These are phyloP conservation scores for Amphiprion ocellaris DNA, from an alignment of 2,113 vertebrate species.

Conservation along the genomic window DNA sequence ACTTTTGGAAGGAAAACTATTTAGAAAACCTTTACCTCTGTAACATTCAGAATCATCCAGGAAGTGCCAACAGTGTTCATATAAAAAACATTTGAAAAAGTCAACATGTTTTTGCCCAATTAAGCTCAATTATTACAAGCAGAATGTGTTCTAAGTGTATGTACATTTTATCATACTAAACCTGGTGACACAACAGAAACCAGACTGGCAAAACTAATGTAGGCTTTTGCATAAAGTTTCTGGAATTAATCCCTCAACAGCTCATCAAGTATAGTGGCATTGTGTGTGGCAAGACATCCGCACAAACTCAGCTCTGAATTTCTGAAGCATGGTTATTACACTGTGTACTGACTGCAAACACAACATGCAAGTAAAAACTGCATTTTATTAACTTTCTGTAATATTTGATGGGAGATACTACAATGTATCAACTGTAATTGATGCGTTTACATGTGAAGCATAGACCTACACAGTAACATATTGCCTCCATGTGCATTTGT, in stretches of 20 bases:
- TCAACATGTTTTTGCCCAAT: conserved; percentile 36
- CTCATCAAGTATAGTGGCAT: conserved; percentile 7
- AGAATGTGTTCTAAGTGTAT: conserved; percentile 62
- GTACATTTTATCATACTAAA: conserved; percentile 58
- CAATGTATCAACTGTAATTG: conserved; percentile 19
- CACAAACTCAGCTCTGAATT: conserved; percentile 17
- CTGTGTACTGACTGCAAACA: not conserved
- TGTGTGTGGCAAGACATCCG: not conserved
- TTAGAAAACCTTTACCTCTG: conserved; percentile 49
- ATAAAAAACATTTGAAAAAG: conserved; percentile 44
- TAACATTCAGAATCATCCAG: conserved; percentile 73
- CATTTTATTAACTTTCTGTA: not conserved
- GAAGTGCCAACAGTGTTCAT: conserved; percentile 66
- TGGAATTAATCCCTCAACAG: conserved; percentile 55
- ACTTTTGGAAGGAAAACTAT: conserved; percentile 57
- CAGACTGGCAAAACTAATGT: conserved; percentile 27
- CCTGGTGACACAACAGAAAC: conserved; percentile 5
- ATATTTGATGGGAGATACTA: conserved; percentile 16
- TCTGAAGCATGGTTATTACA: conserved; percentile 28
- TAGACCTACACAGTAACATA: conserved; percentile 48
- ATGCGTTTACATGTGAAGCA: conserved; percentile 47
- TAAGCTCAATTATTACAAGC: conserved; percentile 56
- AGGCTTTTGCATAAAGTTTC: conserved; percentile 57
- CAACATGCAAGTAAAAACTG: not conserved
- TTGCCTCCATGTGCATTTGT: conserved; percentile 39